phyloP scores from a whole-genome alignment of 1,140 invertebrate species.

The Halictus rubicundus region DNA sequence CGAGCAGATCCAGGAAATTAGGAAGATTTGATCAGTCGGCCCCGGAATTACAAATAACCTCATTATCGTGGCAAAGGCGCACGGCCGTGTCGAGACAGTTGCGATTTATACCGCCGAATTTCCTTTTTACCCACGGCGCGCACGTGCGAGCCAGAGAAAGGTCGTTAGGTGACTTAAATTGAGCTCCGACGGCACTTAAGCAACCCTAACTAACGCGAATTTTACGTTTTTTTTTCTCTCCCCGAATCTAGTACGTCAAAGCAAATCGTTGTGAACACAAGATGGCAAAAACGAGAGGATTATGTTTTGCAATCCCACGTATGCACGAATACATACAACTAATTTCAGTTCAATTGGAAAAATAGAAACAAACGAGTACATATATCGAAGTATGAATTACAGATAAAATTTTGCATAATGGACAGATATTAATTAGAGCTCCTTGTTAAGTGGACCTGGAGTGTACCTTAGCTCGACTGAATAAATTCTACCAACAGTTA shows the following conservation, averaged over 20 bases:
- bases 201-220: neutral
- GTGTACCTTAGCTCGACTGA: no score
- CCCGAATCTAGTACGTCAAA: neutral
- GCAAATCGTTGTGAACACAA: no score
- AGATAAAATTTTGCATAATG: no score
- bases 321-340: no score
- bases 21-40: constrained; percentile 70
- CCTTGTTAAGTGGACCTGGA: no score
- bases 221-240: neutral
- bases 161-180: constrained; percentile 54
- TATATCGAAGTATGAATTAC: no score
- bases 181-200: neutral
- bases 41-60: constrained; percentile 72
- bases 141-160: neutral
- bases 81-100: constrained; percentile 21
- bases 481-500: no score
- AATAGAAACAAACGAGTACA: no score
- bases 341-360: no score
- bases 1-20: constrained; percentile 69
- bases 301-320: no score
- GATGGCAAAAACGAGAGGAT: no score
- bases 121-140: constrained; percentile 49
- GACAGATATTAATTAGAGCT: no score
- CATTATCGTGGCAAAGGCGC: constrained; percentile 58
- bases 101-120: constrained; percentile 61